Evolutionary conservation across 2,113 vertebrate species (phyloP).

Genomic region (Trogon surrucura): DNA sequence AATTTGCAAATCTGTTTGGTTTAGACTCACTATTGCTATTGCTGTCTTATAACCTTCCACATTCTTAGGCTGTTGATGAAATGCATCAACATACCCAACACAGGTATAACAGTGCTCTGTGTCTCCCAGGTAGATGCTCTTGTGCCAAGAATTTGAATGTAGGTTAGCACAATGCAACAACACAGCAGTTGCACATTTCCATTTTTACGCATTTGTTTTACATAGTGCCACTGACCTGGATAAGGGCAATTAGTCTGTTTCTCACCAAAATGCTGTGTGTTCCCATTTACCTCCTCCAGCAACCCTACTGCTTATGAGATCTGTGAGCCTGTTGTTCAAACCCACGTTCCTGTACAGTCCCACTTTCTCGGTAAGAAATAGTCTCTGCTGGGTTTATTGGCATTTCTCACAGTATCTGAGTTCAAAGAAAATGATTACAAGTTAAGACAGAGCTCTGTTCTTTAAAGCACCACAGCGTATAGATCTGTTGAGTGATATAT

Average conservation of each 20-base stretch:
- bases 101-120: background rate
- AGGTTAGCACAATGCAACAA: background rate
- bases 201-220: conserved; percentile 40
- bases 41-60: background rate
- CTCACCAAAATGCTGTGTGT: conserved; percentile 32
- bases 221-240: conserved; percentile 39
- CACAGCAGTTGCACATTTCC: background rate
- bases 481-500: conserved; percentile 75
- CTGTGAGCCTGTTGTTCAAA: conserved; percentile 53
- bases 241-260: conserved; percentile 52
- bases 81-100: background rate
- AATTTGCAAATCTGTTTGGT: background rate
- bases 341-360: conserved; percentile 38
- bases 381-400: conserved; percentile 74
- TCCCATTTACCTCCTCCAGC: conserved; percentile 35
- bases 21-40: background rate
- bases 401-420: conserved; percentile 78
- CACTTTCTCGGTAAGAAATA: conserved; percentile 72
- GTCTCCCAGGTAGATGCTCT: background rate
- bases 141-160: background rate
- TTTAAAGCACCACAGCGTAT: conserved; percentile 67
- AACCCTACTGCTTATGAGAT: conserved; percentile 18
- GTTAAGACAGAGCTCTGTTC: conserved; percentile 75
- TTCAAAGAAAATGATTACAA: conserved; percentile 81
- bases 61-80: background rate